phyloP scores from a whole-genome alignment of 2,113 vertebrate genomes.

The Tychaedon coryphoeus region DNA sequence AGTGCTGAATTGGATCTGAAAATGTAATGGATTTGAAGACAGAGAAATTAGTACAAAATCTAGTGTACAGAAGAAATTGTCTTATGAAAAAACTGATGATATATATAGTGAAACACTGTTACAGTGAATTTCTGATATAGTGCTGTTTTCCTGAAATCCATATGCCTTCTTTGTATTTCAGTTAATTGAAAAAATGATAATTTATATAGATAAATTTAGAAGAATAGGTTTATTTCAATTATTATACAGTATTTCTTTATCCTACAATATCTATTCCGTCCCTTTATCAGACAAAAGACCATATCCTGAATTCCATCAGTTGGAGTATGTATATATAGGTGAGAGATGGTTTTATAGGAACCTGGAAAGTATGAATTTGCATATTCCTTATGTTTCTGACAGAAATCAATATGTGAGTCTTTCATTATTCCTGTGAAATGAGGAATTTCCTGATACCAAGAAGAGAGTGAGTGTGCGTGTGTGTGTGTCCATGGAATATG shows the following conservation, averaged over 20 bases:
- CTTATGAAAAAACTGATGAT: constrained; percentile 56
- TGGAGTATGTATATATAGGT: constrained; percentile 69
- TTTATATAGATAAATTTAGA: constrained; percentile 60
- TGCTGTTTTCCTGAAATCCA: constrained; percentile 71
- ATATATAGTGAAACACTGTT: constrained; percentile 61
- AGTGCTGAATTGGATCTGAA: constrained; percentile 72
- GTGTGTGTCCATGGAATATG: neutral
- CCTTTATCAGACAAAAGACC: constrained; percentile 54
- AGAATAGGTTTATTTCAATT: constrained; percentile 64
- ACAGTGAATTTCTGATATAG: constrained; percentile 71
- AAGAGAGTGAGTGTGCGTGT: neutral
- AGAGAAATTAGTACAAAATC: constrained; percentile 59
- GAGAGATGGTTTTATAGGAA: constrained; percentile 72
- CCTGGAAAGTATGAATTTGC: constrained; percentile 57
- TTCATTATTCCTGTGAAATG: constrained; percentile 61
- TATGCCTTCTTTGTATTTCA: constrained; percentile 73
- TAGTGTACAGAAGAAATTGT: constrained; percentile 70
- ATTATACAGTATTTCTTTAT: constrained; percentile 70
- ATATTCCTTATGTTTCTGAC: constrained; percentile 69
- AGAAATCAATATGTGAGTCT: constrained; percentile 52
- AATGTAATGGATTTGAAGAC: constrained; percentile 56
- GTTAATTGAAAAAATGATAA: constrained; percentile 17
- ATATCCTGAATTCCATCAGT: constrained; percentile 45
- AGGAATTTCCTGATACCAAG: constrained; percentile 38
- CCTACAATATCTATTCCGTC: constrained; percentile 47